Percentiles rank a stretch among this genome's conserved stretches.
Evolutionary conservation across 1,140 invertebrate genomes (phyloP).

Genomic region (Bombyx mori): DNA sequence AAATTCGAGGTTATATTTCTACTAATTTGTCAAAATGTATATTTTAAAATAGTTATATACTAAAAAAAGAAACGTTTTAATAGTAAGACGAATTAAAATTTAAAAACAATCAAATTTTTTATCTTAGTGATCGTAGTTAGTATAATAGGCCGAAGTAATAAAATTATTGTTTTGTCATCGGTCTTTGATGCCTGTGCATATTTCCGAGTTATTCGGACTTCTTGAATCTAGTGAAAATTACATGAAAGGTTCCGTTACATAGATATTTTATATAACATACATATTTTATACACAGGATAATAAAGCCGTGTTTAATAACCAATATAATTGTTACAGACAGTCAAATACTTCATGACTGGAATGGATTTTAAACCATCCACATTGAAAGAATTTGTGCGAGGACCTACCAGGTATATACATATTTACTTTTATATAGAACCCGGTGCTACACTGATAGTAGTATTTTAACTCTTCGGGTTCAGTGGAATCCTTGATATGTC

Average conservation of each 20-base stretch:
- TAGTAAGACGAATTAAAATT: not conserved
- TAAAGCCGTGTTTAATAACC: not conserved
- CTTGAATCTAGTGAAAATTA: not conserved
- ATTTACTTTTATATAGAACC: too few species aligned
- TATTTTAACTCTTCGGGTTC: too few species aligned
- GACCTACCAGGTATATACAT: constrained; percentile 32
- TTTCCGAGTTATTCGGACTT: not conserved
- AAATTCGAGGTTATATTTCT: too few species aligned
- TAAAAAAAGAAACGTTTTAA: not conserved
- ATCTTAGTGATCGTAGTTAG: not conserved
- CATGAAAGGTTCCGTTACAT: too few species aligned
- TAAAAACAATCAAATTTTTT: not conserved
- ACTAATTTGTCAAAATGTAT: too few species aligned
- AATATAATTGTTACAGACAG: constrained; percentile 27
- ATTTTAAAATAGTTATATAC: too few species aligned
- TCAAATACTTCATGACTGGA: constrained; percentile 40
- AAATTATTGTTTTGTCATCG: too few species aligned
- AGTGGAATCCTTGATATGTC: too few species aligned
- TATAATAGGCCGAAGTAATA: not conserved
- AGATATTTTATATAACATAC: too few species aligned
- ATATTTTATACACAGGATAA: too few species aligned
- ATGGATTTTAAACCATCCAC: constrained; percentile 44
- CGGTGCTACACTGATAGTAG: not conserved
- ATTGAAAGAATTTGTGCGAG: constrained; percentile 47
- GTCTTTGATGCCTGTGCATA: too few species aligned